A percentile compares a stretch with the other conserved stretches of the same genome.
These are phyloP conservation scores for Nannobrachium achirus DNA, from an alignment of 2,113 vertebrate species.

Conservation along the genomic window DNA sequence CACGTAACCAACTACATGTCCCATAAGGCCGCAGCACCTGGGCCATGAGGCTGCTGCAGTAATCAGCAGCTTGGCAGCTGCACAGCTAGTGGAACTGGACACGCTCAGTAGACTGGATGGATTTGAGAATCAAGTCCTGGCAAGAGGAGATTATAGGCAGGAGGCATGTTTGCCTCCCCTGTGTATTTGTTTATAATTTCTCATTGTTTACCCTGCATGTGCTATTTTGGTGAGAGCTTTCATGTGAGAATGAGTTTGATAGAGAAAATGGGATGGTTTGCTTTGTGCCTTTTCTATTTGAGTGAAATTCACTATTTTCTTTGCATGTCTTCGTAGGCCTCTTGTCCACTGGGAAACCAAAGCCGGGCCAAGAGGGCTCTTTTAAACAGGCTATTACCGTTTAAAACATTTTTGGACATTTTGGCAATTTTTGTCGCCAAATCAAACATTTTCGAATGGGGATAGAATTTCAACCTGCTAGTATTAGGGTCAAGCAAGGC, in stretches of 20 bases:
- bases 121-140: slow-evolving; percentile 30
- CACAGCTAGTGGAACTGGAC: slow-evolving; percentile 40
- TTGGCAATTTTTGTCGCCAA: slow-evolving; percentile 20
- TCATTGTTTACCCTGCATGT: neutral
- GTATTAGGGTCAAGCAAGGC: slow-evolving; percentile 41
- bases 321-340: slow-evolving; percentile 37
- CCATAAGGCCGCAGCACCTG: slow-evolving; percentile 37
- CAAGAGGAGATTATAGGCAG: slow-evolving; percentile 6
- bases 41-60: slow-evolving; percentile 24
- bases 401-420: slow-evolving; percentile 25
- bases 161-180: slow-evolving; percentile 12
- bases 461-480: slow-evolving; percentile 41
- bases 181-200: slow-evolving; percentile 8
- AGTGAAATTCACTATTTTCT: slow-evolving; percentile 27
- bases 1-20: slow-evolving; percentile 27
- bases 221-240: neutral
- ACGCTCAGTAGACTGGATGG: slow-evolving; percentile 43
- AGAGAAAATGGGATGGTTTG: neutral
- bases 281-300: slow-evolving; percentile 39
- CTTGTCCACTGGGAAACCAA: slow-evolving; percentile 17
- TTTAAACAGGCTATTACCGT: slow-evolving; percentile 34
- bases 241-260: neutral
- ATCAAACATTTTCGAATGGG: slow-evolving; percentile 24
- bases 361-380: neutral
- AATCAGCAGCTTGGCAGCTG: slow-evolving; percentile 32